These are phyloP conservation scores for Pseudoatta argentina DNA, from an alignment of 1,140 invertebrate species.

Conservation along the genomic window DNA sequence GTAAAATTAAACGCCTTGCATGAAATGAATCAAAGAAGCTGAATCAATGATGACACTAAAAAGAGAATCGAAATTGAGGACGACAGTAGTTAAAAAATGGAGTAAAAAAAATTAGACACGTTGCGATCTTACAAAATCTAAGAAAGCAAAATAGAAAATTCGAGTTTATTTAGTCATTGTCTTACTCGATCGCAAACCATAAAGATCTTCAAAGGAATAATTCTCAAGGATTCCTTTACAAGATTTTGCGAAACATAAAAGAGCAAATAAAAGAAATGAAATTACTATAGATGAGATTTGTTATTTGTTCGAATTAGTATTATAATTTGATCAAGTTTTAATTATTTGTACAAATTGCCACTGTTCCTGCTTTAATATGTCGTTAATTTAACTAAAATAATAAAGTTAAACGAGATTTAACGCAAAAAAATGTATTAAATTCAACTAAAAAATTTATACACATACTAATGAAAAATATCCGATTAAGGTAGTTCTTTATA, in stretches of 20 bases:
- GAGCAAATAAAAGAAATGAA: background rate
- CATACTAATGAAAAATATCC: too few species aligned
- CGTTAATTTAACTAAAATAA: too few species aligned
- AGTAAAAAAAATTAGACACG: background rate
- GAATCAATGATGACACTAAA: background rate
- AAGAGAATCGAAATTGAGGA: constrained; percentile 40
- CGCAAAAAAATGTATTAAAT: too few species aligned
- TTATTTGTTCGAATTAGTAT: too few species aligned
- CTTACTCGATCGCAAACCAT: background rate
- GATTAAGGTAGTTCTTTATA: too few species aligned
- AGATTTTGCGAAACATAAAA: constrained; percentile 2
- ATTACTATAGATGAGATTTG: too few species aligned
- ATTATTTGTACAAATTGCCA: too few species aligned
- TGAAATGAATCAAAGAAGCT: background rate
- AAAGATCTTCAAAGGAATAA: constrained; percentile 21
- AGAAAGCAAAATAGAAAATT: constrained; percentile 7
- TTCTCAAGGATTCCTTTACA: constrained; percentile 3
- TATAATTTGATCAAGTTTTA: too few species aligned
- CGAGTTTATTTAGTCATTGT: constrained; percentile 19
- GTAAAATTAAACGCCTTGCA: background rate
- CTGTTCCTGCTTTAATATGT: too few species aligned
- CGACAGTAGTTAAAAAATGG: constrained; percentile 19
- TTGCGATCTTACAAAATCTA: background rate
- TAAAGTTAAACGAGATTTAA: too few species aligned
- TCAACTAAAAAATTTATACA: too few species aligned